Base-by-base conservation (phyloP, 2,888 invertebrate genomes). In the Patella pellucida region DNA sequence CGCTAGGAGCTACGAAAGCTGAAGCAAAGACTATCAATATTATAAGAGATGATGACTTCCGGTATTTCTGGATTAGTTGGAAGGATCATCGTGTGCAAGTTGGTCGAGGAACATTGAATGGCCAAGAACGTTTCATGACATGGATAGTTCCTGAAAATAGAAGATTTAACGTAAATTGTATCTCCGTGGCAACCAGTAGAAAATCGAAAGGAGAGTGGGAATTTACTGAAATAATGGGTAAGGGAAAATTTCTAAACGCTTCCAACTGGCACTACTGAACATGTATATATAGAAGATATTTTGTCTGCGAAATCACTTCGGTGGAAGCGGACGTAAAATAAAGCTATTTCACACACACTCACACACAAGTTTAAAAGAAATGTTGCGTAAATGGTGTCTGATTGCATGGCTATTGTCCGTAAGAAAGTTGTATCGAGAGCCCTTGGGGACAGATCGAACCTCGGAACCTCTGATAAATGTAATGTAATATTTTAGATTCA, bases 21-120 rank as follows among this genome's bases (percentile, higher is more conserved):
- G 87, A 89, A 71, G 85, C 86, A 1, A 78, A 83, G 41, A 90
- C 88, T 2, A 81, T 85, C 68, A 85, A 85, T 72, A 74, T 88
- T 7, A 76, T 88, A 2, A 85, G 81, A 76, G 84, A 84, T 31
- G 77, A 81, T 79, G 88, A 89, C 14, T 85, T 87, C 73, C 83
- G 87, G 14, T 84, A 85, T 56, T 90, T 90, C 82, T 90, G 90
- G 90, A 79, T 90, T 41, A 87, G 85, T 73, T 89, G 89, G 89
- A 83, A 83, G 16, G 80, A 85, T 19, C 75, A 83, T 75, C 75
- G 81, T 68, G 74, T 89, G 9, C 83, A 86, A 62, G 89, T 89
- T 11, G 89, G 90, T 12, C 79, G 85, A 62, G 90, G 90, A 27
- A 82, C 85, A 5, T 82, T 85, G 67, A 83, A 85, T 72, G 88